Evolutionary conservation across 2,113 vertebrate species (phyloP).

Genomic region (Egretta garzetta): DNA sequence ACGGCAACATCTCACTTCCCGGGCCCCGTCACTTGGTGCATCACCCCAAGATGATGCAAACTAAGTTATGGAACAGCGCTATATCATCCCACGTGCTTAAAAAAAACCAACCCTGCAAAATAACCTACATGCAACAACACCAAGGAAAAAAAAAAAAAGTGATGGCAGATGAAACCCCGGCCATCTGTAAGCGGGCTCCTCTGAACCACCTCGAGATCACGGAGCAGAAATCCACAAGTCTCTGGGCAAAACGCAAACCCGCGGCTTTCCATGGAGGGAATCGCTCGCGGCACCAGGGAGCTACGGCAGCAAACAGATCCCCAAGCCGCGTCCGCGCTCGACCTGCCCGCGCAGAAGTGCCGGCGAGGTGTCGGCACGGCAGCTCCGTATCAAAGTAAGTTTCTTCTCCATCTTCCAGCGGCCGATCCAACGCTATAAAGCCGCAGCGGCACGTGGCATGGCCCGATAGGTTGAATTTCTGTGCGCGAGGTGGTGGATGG

Average conservation of each 20-base stretch:
- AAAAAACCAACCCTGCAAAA: background rate
- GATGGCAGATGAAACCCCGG: accelerated
- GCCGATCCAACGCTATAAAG: background rate
- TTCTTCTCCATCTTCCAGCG: conserved; percentile 3
- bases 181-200: accelerated
- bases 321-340: accelerated
- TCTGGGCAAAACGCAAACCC: accelerated
- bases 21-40: background rate
- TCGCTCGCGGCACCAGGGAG: accelerated
- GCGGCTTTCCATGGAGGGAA: accelerated
- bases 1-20: background rate
- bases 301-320: background rate
- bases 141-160: background rate
- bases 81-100: background rate
- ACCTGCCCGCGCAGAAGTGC: background rate
- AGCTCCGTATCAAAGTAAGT: background rate
- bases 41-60: background rate
- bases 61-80: background rate
- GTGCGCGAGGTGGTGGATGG: background rate
- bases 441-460: background rate
- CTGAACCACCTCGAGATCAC: accelerated
- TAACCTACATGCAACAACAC: background rate
- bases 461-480: conserved; percentile 8
- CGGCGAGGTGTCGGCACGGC: too few relatives aligned
- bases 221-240: background rate